phyloP scores from a whole-genome alignment of 2,888 invertebrate genomes.

The Trachelus iudaicus region DNA sequence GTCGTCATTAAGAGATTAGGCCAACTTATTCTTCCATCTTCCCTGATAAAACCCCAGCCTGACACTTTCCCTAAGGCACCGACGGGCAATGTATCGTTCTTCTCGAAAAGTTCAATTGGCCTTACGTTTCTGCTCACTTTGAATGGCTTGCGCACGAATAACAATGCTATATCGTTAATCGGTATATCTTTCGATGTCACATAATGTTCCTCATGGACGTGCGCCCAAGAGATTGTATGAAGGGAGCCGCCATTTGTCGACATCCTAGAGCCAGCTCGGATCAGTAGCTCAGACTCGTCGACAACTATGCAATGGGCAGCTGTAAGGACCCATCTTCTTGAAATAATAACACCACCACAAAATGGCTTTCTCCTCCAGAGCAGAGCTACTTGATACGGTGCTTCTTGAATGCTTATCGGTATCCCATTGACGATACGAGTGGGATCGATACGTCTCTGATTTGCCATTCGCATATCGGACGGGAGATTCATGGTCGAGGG shows the following conservation, averaged over 20 bases:
- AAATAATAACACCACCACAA: slow-evolving; percentile 71
- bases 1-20: slow-evolving; percentile 66
- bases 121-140: slow-evolving; percentile 64
- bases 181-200: slow-evolving; percentile 44
- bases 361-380: slow-evolving; percentile 64
- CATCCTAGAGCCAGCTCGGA: slow-evolving; percentile 67
- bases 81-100: slow-evolving; percentile 28
- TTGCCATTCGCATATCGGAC: too few species aligned
- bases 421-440: slow-evolving; percentile 68
- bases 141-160: slow-evolving; percentile 66
- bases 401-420: slow-evolving; percentile 65
- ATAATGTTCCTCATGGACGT: slow-evolving; percentile 67
- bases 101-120: slow-evolving; percentile 64
- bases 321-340: slow-evolving; percentile 67
- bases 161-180: slow-evolving; percentile 67
- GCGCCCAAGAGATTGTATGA: slow-evolving; percentile 65
- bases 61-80: slow-evolving; percentile 4
- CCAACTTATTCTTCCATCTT: slow-evolving; percentile 26
- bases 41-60: slow-evolving; percentile 6
- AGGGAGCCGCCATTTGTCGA: slow-evolving; percentile 65
- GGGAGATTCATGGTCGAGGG: too few species aligned
- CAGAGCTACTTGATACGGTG: slow-evolving; percentile 68
- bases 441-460: too few species aligned
- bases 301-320: slow-evolving; percentile 71
- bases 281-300: slow-evolving; percentile 41